phyloP scores from a whole-genome alignment of 2,797 vertebrate species.

The Brachymystax lenok region DNA sequence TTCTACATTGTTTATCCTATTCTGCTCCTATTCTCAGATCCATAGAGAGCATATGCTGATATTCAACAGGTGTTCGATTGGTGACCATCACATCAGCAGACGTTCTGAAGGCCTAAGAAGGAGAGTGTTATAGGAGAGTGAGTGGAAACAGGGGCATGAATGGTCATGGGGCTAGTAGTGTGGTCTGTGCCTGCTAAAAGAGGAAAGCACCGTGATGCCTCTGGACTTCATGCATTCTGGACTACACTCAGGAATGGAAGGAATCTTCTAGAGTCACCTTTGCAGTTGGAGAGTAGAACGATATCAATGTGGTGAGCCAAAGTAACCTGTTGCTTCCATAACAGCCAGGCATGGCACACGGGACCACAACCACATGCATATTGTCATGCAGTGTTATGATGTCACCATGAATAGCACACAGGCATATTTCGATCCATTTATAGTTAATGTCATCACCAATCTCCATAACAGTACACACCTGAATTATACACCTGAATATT shows the following conservation, averaged over 20 bases:
- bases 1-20: background rate
- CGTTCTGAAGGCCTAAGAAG: no score
- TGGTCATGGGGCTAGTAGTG: slow-evolving; percentile 15
- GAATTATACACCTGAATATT: background rate
- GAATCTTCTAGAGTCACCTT: slow-evolving; percentile 37
- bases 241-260: slow-evolving; percentile 13
- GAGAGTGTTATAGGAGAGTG: background rate
- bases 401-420: slow-evolving; percentile 5
- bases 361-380: no score
- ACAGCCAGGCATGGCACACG: background rate
- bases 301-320: background rate
- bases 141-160: slow-evolving; percentile 7
- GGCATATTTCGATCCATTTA: background rate
- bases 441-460: background rate
- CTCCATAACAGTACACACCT: slow-evolving; percentile 7
- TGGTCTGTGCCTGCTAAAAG: slow-evolving; percentile 25
- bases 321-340: slow-evolving; percentile 6
- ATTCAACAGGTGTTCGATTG: background rate
- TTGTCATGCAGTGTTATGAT: slow-evolving; percentile 14
- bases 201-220: slow-evolving; percentile 19
- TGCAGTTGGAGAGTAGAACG: background rate
- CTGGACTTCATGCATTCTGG: slow-evolving; percentile 19
- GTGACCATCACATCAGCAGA: background rate
- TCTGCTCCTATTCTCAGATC: no score
- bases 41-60: background rate